Base-by-base conservation (phyloP, 2,888 invertebrate species). In the Rhaphigaster nebulosa region DNA sequence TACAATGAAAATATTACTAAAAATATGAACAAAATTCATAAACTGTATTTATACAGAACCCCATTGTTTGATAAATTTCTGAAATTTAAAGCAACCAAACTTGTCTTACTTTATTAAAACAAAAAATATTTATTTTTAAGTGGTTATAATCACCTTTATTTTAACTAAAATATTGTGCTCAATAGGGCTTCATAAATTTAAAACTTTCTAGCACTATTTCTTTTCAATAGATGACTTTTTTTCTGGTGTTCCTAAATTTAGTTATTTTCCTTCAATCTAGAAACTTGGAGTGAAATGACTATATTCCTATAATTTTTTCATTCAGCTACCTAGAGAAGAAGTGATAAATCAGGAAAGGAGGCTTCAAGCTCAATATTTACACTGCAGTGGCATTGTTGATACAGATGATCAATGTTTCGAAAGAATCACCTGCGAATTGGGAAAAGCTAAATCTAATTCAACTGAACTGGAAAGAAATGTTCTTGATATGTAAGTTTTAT, bases 341-440 rank as follows among this genome's bases (percentile, higher is more conserved):
- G 84, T 84, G 45, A 50, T 45, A 45, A 45, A 84, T 84, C 84
- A 93, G 90, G 93, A 93, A 90, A 92, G 92, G 88, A 91, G 91
- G 80, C 90, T 93, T 87, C 90, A 93, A 41, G 93, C 93, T n/a
- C 92, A 91, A 50, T 93, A 92, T 89, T 90, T 93, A 90, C 91
- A 92, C 18, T 93, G 93, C 89, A 91, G 92, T 20, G 92, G 92
- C 23, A 87, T 90, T 23, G 76, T 90, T 41, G 87, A 70, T 34
- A 52, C 54, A n/a, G 90, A 89, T 18, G 91, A 91, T 90, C 84
- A 84, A 89, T 93, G 93, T 90, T 91, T 93, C 45, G 92, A 92
- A 90, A 90, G 93, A 56, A 88, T 93, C 23, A 91, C 92, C 29
- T 93, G 93, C 80, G 93, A 93, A 80, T 91, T 93, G 12, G 92